Conservation (phyloP, 2,797 vertebrate genomes). For the Leptoclinus maculatus region DNA sequence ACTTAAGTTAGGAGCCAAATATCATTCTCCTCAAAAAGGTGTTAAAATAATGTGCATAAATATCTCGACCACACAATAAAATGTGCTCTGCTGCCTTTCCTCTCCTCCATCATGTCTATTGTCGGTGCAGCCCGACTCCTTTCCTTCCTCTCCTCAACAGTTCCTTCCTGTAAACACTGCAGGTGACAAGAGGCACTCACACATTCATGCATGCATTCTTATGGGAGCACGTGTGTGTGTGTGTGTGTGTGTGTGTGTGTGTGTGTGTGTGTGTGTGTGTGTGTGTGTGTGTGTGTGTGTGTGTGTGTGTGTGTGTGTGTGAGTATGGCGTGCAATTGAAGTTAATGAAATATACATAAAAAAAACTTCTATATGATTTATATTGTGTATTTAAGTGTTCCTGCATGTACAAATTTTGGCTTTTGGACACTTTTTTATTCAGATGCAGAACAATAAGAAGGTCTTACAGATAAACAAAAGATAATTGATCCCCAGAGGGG, state of each 20-base stretch:
- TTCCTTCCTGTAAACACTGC: conserved; percentile 60
- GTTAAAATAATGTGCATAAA: conserved; percentile 6
- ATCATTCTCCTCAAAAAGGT: neutral
- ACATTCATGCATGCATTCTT: neutral
- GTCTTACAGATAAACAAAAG: neutral
- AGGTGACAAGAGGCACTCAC: conserved; percentile 34
- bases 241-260: conserved; percentile 1
- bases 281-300: neutral
- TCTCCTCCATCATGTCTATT: neutral
- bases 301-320: neutral
- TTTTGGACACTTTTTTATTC: neutral
- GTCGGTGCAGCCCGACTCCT: conserved; percentile 35
- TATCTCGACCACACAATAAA: neutral
- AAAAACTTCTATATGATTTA: neutral
- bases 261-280: neutral
- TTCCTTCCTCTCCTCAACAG: conserved; percentile 65
- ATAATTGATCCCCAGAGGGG: neutral
- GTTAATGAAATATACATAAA: neutral
- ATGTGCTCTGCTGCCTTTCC: conserved; percentile 23
- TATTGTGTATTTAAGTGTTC: neutral
- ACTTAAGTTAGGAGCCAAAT: neutral
- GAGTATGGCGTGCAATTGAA: neutral
- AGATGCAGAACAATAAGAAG: neutral
- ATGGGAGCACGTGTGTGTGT: neutral
- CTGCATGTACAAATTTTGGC: neutral